These are phyloP conservation scores for Limosa lapponica DNA, from an alignment of 2,797 vertebrate species.

Conservation along the genomic window DNA sequence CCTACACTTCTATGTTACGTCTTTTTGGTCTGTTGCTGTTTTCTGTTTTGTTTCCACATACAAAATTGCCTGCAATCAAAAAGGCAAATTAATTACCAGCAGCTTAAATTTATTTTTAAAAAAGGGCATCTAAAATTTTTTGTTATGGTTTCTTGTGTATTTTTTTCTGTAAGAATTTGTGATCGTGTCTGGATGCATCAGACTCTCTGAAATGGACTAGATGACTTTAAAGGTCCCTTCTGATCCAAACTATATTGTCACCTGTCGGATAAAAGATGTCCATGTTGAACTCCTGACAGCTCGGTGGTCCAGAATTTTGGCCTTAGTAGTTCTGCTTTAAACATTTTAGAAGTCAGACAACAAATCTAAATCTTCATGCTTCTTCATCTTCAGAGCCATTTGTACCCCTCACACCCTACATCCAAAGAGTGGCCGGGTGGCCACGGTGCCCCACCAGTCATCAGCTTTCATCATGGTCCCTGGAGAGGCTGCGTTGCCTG, in stretches of 20 bases:
- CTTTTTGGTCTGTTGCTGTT: neutral
- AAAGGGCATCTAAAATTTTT: neutral
- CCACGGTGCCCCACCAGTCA: neutral
- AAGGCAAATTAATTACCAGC: neutral
- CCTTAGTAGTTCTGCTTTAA: neutral
- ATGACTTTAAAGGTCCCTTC: neutral
- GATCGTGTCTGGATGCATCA: neutral
- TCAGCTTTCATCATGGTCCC: neutral
- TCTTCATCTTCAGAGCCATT: neutral
- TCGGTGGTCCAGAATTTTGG: neutral
- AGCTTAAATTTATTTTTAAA: neutral
- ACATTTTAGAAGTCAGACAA: neutral
- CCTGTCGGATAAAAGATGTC: neutral
- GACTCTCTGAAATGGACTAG: neutral
- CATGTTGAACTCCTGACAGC: neutral
- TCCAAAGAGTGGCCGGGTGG: neutral
- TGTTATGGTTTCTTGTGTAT: rapidly evolving
- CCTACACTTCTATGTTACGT: neutral
- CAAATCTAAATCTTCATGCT: neutral
- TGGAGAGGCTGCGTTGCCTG: neutral
- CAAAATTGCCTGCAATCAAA: neutral
- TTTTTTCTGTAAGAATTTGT: neutral
- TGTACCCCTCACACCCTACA: neutral
- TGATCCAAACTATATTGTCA: neutral
- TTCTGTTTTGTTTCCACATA: neutral